A percentile compares a stretch with the other conserved stretches of the same genome.
Conservation (phyloP, 2,797 vertebrate genomes). For the Leptoclinus maculatus region DNA sequence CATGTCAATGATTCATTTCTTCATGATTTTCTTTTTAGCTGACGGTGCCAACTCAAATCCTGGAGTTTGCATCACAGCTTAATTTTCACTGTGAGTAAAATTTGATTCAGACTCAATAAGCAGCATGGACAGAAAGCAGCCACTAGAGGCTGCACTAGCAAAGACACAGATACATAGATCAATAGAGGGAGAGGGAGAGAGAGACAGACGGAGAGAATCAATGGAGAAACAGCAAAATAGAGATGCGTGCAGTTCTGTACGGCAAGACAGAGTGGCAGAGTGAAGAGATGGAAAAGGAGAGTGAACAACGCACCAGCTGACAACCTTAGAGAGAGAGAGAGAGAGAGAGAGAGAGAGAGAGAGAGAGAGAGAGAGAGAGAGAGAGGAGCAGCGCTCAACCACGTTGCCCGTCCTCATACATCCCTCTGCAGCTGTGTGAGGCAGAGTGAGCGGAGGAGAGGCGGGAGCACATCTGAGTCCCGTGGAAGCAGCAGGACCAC, state of each 20-base stretch:
- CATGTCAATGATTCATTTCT: background rate
- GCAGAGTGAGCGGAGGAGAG: constrained; percentile 70
- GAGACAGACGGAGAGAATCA: constrained; percentile 52
- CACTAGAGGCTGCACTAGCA: constrained; percentile 86
- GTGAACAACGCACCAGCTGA: constrained; percentile 46
- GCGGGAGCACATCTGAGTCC: constrained; percentile 70
- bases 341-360: constrained; percentile 42
- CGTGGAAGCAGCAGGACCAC: constrained; percentile 76
- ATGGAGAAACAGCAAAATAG: constrained; percentile 60
- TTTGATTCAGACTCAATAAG: constrained; percentile 35
- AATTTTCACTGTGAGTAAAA: constrained; percentile 18
- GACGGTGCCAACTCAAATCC: background rate
- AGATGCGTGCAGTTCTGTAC: constrained; percentile 54
- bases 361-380: constrained; percentile 55
- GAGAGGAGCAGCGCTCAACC: constrained; percentile 63
- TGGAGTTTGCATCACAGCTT: constrained; percentile 2
- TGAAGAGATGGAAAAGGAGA: constrained; percentile 50
- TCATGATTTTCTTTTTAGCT: background rate
- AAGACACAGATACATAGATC: constrained; percentile 71
- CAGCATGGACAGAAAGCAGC: constrained; percentile 60
- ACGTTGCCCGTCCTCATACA: constrained; percentile 76
- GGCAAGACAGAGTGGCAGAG: constrained; percentile 59
- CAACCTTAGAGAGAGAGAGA: constrained; percentile 41
- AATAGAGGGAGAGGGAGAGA: constrained; percentile 69
- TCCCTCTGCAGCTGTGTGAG: constrained; percentile 81